phyloP scores from a whole-genome alignment of 2,113 vertebrate species.

The Ptyas mucosa region DNA sequence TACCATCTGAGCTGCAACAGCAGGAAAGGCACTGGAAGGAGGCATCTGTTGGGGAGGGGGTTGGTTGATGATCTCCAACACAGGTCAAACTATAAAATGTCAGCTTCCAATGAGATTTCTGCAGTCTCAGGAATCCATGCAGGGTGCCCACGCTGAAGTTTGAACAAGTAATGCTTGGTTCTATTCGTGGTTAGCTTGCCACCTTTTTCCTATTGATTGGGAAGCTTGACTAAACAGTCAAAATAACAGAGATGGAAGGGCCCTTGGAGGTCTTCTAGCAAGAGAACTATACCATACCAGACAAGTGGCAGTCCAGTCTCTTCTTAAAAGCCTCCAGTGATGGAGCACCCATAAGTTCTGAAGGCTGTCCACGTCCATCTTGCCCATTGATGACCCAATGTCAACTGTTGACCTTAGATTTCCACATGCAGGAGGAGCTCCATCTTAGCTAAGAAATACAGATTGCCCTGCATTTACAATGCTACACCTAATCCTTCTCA shows the following conservation, averaged over 20 bases:
- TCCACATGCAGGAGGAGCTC: background rate
- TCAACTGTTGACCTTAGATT: background rate
- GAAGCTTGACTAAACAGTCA: background rate
- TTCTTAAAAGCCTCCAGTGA: background rate
- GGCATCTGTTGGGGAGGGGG: background rate
- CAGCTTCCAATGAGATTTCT: slow-evolving; percentile 3
- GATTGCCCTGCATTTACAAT: background rate
- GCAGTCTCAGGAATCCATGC: background rate
- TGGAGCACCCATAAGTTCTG: background rate
- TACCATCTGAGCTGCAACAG: background rate
- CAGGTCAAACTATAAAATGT: background rate
- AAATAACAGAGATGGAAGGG: too few species aligned
- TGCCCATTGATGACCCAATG: background rate
- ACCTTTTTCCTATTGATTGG: too few species aligned
- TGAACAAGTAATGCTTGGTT: background rate
- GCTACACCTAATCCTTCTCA: background rate
- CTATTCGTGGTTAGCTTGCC: background rate
- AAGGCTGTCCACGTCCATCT: background rate
- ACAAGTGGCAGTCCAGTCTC: background rate
- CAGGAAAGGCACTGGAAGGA: background rate
- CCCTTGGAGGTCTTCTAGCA: background rate
- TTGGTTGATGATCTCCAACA: background rate
- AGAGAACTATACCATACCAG: background rate
- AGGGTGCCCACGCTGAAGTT: background rate
- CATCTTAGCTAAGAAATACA: too few species aligned